These are phyloP conservation scores for Prolemur simus DNA, from an alignment of 2,113 vertebrate genomes.

Conservation along the genomic window DNA sequence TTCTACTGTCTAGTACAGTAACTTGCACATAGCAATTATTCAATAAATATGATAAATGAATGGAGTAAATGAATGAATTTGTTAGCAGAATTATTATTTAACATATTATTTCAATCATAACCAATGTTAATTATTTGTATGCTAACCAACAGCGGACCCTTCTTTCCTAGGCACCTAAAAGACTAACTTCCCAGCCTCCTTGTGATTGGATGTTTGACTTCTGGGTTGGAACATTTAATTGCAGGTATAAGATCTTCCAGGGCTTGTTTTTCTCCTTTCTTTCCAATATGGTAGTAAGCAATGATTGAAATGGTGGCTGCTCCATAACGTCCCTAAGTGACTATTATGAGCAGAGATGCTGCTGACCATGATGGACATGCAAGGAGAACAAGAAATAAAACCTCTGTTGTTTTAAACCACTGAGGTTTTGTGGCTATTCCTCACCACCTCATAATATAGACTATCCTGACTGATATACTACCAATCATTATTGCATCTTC, in stretches of 20 bases:
- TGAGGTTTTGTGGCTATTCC: slow-evolving; percentile 62
- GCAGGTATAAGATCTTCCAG: neutral
- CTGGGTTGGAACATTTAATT: neutral
- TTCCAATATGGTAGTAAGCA: neutral
- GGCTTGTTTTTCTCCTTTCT: neutral
- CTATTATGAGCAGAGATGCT: slow-evolving; percentile 6
- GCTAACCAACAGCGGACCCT: neutral
- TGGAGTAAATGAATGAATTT: neutral
- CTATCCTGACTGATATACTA: neutral
- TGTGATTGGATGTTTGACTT: neutral
- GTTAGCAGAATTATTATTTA: neutral
- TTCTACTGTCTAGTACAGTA: neutral
- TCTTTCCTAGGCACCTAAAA: neutral
- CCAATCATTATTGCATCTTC: neutral
- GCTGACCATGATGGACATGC: slow-evolving; percentile 15
- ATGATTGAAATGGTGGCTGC: slow-evolving; percentile 35
- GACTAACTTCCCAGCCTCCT: neutral
- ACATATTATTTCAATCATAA: neutral
- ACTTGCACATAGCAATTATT: neutral
- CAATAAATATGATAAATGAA: neutral
- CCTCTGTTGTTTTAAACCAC: slow-evolving; percentile 9
- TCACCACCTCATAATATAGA: neutral
- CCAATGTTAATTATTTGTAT: neutral
- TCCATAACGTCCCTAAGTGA: neutral
- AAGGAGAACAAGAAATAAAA: slow-evolving; percentile 44